Conservation (phyloP, 2,888 invertebrate genomes). For the Pyralis farinalis region DNA sequence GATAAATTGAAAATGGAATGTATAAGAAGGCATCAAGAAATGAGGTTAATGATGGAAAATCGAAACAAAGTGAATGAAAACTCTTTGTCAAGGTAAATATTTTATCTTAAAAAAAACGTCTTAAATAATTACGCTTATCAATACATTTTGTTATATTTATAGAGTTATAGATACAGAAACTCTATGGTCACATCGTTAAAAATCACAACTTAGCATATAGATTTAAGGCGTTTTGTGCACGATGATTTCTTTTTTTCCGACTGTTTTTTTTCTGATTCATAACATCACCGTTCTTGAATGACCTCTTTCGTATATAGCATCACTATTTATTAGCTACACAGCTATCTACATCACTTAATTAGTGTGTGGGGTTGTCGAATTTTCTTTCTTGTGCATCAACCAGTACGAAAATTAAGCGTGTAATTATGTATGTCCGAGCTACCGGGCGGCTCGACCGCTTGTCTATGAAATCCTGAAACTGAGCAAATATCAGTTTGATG, state of each 20-base stretch:
- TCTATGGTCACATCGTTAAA: too few species aligned
- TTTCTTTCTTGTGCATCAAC: too few species aligned
- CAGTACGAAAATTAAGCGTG: too few species aligned
- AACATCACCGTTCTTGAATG: not conserved
- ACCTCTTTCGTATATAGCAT: not conserved
- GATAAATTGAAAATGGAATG: conserved; percentile 80
- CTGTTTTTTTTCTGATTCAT: not conserved
- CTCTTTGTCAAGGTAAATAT: conserved; percentile 55
- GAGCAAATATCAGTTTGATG: too few species aligned
- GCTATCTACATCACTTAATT: too few species aligned
- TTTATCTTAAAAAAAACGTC: not conserved
- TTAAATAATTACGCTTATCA: not conserved
- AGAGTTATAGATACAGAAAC: too few species aligned
- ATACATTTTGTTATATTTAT: too few species aligned
- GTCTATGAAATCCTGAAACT: too few species aligned
- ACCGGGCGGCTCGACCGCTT: too few species aligned
- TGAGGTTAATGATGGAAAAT: conserved; percentile 58
- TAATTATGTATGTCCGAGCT: too few species aligned
- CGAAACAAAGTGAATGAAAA: conserved; percentile 49
- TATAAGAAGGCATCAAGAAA: conserved; percentile 56
- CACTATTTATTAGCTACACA: not conserved
- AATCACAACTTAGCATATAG: too few species aligned
- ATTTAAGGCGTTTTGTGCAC: not conserved
- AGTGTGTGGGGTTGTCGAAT: too few species aligned
- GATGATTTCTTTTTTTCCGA: not conserved